Evolutionary conservation across 2,888 invertebrate species (phyloP).

Genomic region (Tinea trinotella): DNA sequence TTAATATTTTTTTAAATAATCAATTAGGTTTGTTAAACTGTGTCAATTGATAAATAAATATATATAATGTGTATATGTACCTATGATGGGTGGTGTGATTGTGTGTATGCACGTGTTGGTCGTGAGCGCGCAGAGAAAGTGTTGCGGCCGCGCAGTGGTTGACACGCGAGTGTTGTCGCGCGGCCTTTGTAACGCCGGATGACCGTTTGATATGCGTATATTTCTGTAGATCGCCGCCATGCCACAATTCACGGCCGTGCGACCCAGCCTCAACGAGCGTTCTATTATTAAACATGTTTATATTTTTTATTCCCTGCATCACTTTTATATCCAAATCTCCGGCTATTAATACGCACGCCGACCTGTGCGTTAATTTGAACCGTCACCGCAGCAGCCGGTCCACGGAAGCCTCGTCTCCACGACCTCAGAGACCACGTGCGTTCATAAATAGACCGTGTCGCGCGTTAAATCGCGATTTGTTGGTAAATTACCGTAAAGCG

Average conservation of each 20-base stretch:
- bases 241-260: constrained; percentile 64
- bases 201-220: constrained; percentile 36
- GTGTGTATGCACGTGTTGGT: not conserved
- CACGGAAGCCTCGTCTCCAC: constrained; percentile 30
- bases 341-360: constrained; percentile 25
- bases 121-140: not conserved
- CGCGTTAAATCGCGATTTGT: not conserved
- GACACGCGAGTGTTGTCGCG: constrained; percentile 28
- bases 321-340: constrained; percentile 47
- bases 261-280: constrained; percentile 65
- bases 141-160: not conserved
- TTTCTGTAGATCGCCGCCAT: constrained; percentile 68
- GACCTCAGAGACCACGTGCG: constrained; percentile 65
- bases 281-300: constrained; percentile 72
- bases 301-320: constrained; percentile 62
- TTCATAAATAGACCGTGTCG: constrained; percentile 43
- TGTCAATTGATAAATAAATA: not conserved
- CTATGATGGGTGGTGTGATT: not conserved
- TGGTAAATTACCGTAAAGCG: constrained; percentile 16
- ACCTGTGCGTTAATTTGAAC: constrained; percentile 24
- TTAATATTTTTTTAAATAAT: too few relatives aligned
- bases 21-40: not conserved
- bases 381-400: not conserved
- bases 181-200: constrained; percentile 40
- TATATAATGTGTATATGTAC: too few relatives aligned